Conservation (phyloP, 1,140 invertebrate species). For the Pogonognathellus flavescens region DNA sequence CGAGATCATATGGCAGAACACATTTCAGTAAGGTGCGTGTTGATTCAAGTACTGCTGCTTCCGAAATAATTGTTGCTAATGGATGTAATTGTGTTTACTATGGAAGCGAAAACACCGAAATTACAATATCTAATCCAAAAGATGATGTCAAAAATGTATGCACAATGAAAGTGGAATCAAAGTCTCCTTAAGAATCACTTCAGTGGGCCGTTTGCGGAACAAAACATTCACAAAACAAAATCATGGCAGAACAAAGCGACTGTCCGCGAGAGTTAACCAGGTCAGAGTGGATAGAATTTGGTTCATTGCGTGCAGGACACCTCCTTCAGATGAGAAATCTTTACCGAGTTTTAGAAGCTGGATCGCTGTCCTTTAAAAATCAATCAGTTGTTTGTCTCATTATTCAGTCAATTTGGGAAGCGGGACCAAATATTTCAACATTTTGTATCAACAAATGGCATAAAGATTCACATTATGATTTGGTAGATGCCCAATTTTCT, state of each 20-base stretch:
- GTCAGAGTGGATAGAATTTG: conserved; percentile 54
- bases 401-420: conserved; percentile 58
- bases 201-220: conserved; percentile 6
- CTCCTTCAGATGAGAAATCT: conserved; percentile 59
- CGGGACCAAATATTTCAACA: neutral
- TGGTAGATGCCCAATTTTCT: neutral
- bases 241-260: neutral
- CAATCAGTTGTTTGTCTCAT: conserved; percentile 57
- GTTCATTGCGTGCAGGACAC: conserved; percentile 52
- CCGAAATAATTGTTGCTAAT: neutral
- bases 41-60: neutral
- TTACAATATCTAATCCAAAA: neutral
- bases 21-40: neutral
- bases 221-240: conserved; percentile 3
- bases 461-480: neutral
- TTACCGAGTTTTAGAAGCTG: conserved; percentile 37
- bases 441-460: neutral
- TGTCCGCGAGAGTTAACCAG: neutral
- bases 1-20: neutral
- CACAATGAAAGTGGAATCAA: neutral
- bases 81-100: neutral
- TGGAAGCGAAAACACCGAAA: neutral
- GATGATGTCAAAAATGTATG: neutral
- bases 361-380: conserved; percentile 39
- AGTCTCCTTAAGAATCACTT: neutral